Evolutionary conservation across 2,113 vertebrate genomes (phyloP).

Genomic region (Egretta garzetta): DNA sequence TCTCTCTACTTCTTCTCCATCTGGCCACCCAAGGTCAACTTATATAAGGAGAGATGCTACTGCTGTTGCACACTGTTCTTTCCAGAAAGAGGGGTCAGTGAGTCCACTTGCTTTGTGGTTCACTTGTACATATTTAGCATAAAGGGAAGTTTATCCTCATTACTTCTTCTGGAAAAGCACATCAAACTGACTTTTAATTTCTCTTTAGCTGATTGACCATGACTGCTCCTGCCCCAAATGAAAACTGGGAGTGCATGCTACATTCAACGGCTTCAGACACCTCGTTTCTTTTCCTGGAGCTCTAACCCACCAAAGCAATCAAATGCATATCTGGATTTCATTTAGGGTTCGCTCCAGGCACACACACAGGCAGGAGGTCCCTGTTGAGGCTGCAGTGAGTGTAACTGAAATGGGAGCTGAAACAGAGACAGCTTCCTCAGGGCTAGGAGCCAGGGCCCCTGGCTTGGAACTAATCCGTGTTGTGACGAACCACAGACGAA

Average conservation of each 20-base stretch:
- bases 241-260: not conserved
- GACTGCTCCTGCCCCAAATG: not conserved
- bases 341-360: not conserved
- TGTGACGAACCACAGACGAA: not conserved
- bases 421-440: not conserved
- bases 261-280: not conserved
- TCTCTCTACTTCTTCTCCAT: not conserved
- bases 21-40: not conserved
- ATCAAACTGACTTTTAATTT: constrained; percentile 14
- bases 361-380: not conserved
- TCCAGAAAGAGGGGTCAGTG: constrained; percentile 28
- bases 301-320: not conserved
- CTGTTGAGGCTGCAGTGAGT: rapidly evolving
- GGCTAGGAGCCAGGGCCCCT: not conserved
- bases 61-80: not conserved
- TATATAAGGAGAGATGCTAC: not conserved
- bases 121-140: not conserved
- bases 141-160: not conserved
- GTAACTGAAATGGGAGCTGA: not conserved
- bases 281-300: not conserved
- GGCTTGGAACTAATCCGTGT: not conserved
- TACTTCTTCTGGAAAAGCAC: not conserved
- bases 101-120: not conserved
- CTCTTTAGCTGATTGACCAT: not conserved
- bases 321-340: not conserved